A percentile compares a stretch with the other conserved stretches of the same genome.
Conservation (phyloP, 2,113 vertebrate genomes). For the Clinocottus analis region DNA sequence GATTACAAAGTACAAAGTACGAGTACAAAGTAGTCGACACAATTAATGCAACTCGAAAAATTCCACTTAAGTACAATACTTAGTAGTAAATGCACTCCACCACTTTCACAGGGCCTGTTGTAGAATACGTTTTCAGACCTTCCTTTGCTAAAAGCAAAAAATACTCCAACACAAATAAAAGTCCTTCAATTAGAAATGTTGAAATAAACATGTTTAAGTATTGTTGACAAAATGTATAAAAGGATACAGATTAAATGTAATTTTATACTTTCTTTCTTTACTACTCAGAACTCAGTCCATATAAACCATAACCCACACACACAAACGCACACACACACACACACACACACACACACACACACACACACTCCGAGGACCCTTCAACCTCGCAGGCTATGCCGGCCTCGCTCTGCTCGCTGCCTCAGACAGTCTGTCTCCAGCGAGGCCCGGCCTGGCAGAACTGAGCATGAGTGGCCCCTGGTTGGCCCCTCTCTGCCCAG, state of each 20-base stretch:
- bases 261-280: background rate
- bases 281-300: background rate
- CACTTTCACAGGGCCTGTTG: background rate
- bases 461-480: conserved; percentile 73
- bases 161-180: background rate
- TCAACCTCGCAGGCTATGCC: conserved; percentile 62
- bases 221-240: background rate
- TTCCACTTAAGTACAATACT: background rate
- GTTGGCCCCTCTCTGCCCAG: conserved; percentile 78
- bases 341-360: conserved; percentile 43
- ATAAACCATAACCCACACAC: conserved; percentile 23
- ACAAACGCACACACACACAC: conserved; percentile 54
- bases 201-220: background rate
- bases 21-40: background rate
- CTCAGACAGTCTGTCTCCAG: conserved; percentile 82
- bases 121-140: background rate
- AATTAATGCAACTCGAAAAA: background rate
- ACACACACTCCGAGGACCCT: conserved; percentile 64
- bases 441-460: conserved; percentile 70
- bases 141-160: background rate
- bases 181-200: background rate
- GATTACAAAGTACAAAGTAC: no score
- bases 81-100: background rate
- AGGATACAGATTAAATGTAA: background rate
- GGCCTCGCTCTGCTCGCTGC: conserved; percentile 57